These are phyloP conservation scores for Xyliphius kryptos DNA, from an alignment of 2,113 vertebrate genomes.

Conservation along the genomic window DNA sequence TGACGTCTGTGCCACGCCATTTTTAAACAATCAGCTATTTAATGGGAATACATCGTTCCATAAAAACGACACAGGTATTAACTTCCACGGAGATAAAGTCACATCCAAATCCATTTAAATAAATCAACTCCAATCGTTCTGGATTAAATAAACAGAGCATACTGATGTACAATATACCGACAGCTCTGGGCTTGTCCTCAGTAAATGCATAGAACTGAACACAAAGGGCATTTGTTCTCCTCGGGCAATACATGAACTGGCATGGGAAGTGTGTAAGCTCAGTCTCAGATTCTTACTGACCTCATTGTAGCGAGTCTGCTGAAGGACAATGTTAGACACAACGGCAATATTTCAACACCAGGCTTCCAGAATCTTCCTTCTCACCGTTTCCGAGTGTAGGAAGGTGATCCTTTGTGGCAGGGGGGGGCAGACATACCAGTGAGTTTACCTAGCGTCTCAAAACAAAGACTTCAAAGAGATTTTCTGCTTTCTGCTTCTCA, in stretches of 20 bases:
- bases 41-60: no score
- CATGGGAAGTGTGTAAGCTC: conserved; percentile 45
- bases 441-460: no score
- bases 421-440: no score
- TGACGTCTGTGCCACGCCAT: no score
- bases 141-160: conserved; percentile 5
- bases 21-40: no score
- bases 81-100: no score
- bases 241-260: conserved; percentile 52
- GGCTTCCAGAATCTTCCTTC: no score
- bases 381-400: not conserved
- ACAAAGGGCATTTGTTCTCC: conserved; percentile 53
- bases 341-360: not conserved
- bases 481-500: no score
- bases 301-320: conserved; percentile 50
- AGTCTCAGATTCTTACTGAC: not conserved
- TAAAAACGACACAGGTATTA: no score
- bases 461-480: no score
- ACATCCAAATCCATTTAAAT: no score
- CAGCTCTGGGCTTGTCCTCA: conserved; percentile 44
- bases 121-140: no score
- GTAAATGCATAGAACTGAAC: conserved; percentile 36
- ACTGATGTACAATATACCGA: conserved; percentile 53
- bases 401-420: not conserved
- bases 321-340: conserved; percentile 44